Base-by-base conservation (phyloP, 23 tunicate species). In the Halocynthia aurantium region DNA sequence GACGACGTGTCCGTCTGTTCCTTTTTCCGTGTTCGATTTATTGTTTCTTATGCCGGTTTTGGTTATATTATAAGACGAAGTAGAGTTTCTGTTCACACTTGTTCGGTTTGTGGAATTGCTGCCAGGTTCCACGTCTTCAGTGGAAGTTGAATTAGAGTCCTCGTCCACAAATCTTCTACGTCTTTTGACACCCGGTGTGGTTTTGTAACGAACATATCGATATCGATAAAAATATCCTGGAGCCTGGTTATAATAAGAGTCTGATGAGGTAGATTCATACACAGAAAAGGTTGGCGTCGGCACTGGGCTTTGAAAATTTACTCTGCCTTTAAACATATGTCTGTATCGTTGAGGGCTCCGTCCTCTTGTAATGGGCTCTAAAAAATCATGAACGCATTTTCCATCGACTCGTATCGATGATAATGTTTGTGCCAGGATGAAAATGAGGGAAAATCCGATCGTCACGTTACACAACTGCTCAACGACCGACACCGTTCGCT, bases 381-480 rank as follows among this genome's bases (percentile, higher is more conserved):
- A 7, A 49, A 64, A 57, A 65, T 87, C 93, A 71, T 87, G 93
- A 70, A 87, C 77, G 57, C 93, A 87, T 21, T 69, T 71, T 10
- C 72, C 82, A 77, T 70, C 8, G 8, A 66, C 82, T 7, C 65
- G 44, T 31, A 31, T 31, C 44, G 4, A 31, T 31, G 44, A 31
- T 31, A 31, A 4, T 31, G 44, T 31, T 31, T 31, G 44, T 31
- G 44, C 44, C 44, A 31, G 44, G 44, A 31, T 31, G 70, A 49
- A 20, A 8, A 65, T 65, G 49, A 65, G 22, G 22, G n/a, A 40
- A 40, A 65, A 10, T 15, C 22, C 22, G 31, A 65, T 40, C 19
- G 31, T 9, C 70, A 65, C n/a, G 31, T 40, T 65, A 20, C 17
- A 20, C n/a, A 65, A 10, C 9, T 5, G 22, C 31, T 65, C 70